Percentiles rank a stretch among this genome's conserved stretches.
Conservation (phyloP, 2,888 invertebrate species). For the Hirtodrosophila duncani region DNA sequence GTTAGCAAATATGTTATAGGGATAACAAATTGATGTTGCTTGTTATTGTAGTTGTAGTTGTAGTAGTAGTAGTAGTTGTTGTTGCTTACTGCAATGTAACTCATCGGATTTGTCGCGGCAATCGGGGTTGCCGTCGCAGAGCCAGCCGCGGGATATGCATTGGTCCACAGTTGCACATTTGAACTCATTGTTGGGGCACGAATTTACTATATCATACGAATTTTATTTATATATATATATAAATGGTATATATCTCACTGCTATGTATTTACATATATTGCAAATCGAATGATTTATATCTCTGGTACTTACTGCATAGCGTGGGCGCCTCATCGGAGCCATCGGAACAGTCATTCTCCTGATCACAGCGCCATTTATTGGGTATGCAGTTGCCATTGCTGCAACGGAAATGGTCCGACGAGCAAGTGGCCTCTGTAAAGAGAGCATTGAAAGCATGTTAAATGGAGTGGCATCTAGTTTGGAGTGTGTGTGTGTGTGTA, state of each 20-base stretch:
- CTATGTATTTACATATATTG: constrained; percentile 4
- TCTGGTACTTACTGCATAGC: constrained; percentile 86
- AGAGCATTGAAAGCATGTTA: constrained; percentile 15
- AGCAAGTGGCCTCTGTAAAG: constrained; percentile 85
- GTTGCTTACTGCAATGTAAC: constrained; percentile 82
- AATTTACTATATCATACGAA: constrained; percentile 58
- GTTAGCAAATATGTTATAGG: no score
- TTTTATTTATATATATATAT: constrained; percentile 9
- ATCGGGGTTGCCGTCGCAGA: constrained; percentile 84
- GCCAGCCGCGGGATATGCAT: constrained; percentile 85
- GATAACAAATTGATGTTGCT: no score
- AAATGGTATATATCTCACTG: no score
- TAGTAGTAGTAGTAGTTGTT: constrained; percentile 10
- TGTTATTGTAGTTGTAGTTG: background rate
- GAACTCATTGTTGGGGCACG: constrained; percentile 82
- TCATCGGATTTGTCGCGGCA: constrained; percentile 86
- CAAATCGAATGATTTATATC: constrained; percentile 10
- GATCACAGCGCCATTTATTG: constrained; percentile 90
- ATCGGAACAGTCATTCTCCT: constrained; percentile 86
- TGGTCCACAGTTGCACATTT: constrained; percentile 82
- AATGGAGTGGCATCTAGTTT: constrained; percentile 19
- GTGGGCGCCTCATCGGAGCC: constrained; percentile 88
- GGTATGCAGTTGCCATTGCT: constrained; percentile 86
- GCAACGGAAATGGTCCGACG: constrained; percentile 87
- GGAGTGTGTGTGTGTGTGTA: background rate